Base-by-base conservation (phyloP, 2,113 vertebrate genomes). In the Pampusana beccarii region DNA sequence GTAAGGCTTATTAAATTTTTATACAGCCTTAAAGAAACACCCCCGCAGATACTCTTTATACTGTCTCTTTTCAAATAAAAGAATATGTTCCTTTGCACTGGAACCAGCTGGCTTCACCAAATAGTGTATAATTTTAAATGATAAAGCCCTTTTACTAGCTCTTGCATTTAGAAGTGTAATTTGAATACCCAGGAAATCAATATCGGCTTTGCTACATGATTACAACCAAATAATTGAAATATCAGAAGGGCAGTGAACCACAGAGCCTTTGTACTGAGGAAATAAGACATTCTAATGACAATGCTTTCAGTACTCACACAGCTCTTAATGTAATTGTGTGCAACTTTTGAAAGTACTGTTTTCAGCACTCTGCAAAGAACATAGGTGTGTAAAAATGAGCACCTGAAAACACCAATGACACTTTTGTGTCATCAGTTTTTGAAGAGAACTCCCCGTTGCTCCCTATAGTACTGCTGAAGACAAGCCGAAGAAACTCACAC, bases 221-320 rank as follows among this genome's bases (percentile, higher is more conserved):
- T 98, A 94, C 85, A 95, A 92, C 78, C 85, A 96, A 97, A 97
- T 98, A 98, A 98, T 97, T 98, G 97, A 97, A 98, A 97, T 97
- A 97, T 98, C 97, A 98, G 88, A 97, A 95, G 96, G 84, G 94
- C 93, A 96, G 91, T 90, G 97, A 98, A 92, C 96, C 90, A 91
- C 36, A 80, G 95, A 94, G 38, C n/a, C 92, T 97, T 97, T 97
- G 88, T 97, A 82, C 75, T 69, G 58, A 93, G 90, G 71, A 95
- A 98, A 93, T 94, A 90, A 96, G 86, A 81, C 71, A 72, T 96
- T 93, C 65, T 95, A 92, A 97, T 86, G 83, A 73, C n/a, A 91
- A 87, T 82, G 18, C 34, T 95, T 93, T 97, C 83, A 85, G 78
- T 69, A 80, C 34, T 92, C 74, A 72, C 23, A 16, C 80, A 93